These are phyloP conservation scores for Kryptopterus vitreolus DNA, from an alignment of 2,797 vertebrate genomes.

Conservation along the genomic window DNA sequence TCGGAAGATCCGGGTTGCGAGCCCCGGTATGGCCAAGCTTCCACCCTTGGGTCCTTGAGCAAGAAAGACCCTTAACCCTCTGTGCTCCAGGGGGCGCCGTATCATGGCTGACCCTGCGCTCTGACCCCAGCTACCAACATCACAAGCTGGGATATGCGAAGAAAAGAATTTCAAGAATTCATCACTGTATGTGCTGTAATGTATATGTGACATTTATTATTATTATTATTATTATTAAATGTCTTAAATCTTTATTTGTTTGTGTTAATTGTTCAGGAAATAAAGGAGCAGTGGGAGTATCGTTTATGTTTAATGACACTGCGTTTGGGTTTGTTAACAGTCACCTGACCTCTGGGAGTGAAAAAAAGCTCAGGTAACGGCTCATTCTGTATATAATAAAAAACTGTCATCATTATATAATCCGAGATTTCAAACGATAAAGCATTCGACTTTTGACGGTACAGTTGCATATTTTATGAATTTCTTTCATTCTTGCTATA, in stretches of 20 bases:
- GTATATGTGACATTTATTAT: too few species aligned
- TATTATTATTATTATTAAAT: too few species aligned
- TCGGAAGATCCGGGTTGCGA: too few species aligned
- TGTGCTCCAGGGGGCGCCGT: too few species aligned
- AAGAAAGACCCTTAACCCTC: too few species aligned
- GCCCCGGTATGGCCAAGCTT: too few species aligned
- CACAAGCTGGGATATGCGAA: too few species aligned
- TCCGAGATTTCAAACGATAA: not conserved
- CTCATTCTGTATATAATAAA: not conserved
- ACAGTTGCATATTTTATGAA: not conserved
- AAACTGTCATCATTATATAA: not conserved
- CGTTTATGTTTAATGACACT: constrained; percentile 98
- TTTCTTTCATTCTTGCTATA: constrained; percentile 18
- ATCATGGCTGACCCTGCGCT: too few species aligned
- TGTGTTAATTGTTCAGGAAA: constrained; percentile 77
- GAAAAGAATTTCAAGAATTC: too few species aligned
- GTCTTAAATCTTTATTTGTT: not conserved
- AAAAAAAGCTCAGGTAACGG: constrained; percentile 93
- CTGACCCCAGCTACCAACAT: too few species aligned
- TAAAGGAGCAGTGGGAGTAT: constrained; percentile 97
- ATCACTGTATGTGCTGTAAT: too few species aligned
- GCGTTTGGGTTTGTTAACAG: constrained; percentile 98
- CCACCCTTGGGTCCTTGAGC: too few species aligned
- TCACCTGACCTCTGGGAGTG: constrained; percentile 95
- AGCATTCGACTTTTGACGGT: not conserved